Evolutionary conservation across 37 sponge, comb jelly and placozoan species (phyloP), one percentile per base, ranked within the genome.

Genomic region (Tethya wilhelma): DNA sequence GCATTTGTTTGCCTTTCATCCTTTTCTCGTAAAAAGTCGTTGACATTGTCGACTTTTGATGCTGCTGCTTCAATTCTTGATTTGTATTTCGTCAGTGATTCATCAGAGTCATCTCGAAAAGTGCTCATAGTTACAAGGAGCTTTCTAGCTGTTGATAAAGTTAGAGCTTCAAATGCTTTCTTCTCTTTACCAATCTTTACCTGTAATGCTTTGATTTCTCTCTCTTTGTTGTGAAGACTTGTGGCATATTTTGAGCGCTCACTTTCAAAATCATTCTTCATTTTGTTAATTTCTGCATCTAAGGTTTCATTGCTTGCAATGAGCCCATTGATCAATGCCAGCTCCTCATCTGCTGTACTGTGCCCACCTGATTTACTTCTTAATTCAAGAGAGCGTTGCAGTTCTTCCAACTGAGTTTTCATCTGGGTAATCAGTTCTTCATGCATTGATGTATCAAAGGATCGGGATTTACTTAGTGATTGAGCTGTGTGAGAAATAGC

Each of bases 361-460:
- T 67, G 4, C 6, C 69, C 25, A 68, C 37, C 41, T 33, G 38
- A 14, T 38, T 32, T 7, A 68, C 36, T 38, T 38, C 1, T 8
- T 68, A 2, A 40, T 34, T 60, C 77, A 63, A 77, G 65, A 40
- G 30, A 40, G n/a, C 38, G 49, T 22, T 83, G 84, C 14, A 87
- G 38, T 30, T 79, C 75, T 75, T 80, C 81, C 26, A 87, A 76
- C 29, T 75, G 87, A 17, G 59, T 56, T 72, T 80, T 79, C 87
- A 87, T 87, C 65, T 74, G 67, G 11, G 42, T 25, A 6, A 87
- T 38, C 2, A 80, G 74, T 36, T 87, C 76, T 19, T 41, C 79
- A 38, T 80, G 75, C 11, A 12, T 34, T 34, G 55, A 34, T 8
- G 49, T 8, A 17, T 75, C 71, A 38, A 43, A 55, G 20, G 56